Base-by-base conservation (phyloP, 2,113 vertebrate species). In the Nannospalax galili region DNA sequence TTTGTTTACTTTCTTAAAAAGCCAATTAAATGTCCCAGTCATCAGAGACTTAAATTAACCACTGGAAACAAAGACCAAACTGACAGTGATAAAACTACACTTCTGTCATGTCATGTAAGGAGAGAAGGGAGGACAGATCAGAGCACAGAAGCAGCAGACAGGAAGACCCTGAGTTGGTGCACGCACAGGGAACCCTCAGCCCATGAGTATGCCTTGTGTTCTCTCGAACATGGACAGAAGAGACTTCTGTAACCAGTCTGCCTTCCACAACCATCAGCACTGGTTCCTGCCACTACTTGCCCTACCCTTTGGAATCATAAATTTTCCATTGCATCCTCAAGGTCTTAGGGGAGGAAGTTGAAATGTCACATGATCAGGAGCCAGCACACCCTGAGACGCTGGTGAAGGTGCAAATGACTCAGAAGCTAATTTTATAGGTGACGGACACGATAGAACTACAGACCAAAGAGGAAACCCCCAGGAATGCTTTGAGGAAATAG, bases 1-100 rank as follows among this genome's bases (percentile, higher is more conserved):
- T 65, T 48, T 79, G 40, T 70, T 94, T 93, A 32, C 87, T 62
- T 78, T 80, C 72, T 92, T 64, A 77, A 56, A 88, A 91, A 77
- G 90, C 69, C 85, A 82, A 91, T 91, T 37, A 89, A 91, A 35
- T 81, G 79, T 78, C 78, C 62, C 30, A 60, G 69, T 82, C 90
- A 85, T 30, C 64, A 35, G 52, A 69, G 40, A 79, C 92, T 45
- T 82, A 73, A 81, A 81, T 85, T 62, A 69, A 67, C 84, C 40
- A 75, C 9, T 22, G 2, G 30, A 56, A 82, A 78, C 45, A 58
- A 79, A 74, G 74, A 74, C 26, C 79, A 42, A 22, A 20, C 73
- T 73, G 16, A 92, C 81, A 70, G 28, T 37, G 69, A 77, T 80
- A 72, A 88, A 89, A 37, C 60, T 15, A 12, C 16, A 15, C 16